These are phyloP conservation scores for Lepidurus apus DNA, from an alignment of 1,140 invertebrate genomes.

Conservation along the genomic window DNA sequence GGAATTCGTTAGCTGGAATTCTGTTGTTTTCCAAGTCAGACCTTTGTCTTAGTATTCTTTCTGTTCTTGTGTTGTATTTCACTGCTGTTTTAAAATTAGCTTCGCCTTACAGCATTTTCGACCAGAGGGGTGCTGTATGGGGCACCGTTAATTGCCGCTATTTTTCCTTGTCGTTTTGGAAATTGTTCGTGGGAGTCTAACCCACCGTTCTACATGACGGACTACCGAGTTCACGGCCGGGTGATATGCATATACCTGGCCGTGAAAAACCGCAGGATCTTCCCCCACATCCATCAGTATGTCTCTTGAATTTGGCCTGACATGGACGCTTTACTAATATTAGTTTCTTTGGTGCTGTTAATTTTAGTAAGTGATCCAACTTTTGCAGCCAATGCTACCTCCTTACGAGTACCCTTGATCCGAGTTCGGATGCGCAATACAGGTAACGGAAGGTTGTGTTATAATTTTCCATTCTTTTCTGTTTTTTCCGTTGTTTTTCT, in stretches of 20 bases:
- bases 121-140: not conserved
- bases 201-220: not conserved
- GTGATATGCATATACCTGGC: constrained; percentile 15
- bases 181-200: not conserved
- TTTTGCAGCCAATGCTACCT: not conserved
- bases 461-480: not conserved
- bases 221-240: not conserved
- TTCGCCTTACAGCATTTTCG: too few relatives aligned
- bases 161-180: not conserved
- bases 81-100: too few relatives aligned
- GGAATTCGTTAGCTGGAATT: too few relatives aligned
- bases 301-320: not conserved
- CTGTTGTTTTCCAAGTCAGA: too few relatives aligned
- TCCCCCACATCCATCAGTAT: constrained; percentile 5
- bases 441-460: not conserved
- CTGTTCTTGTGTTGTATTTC: too few relatives aligned
- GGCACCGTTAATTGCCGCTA: not conserved
- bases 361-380: not conserved
- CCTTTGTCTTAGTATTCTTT: too few relatives aligned
- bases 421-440: not conserved
- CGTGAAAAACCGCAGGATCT: not conserved
- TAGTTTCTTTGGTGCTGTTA: not conserved
- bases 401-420: not conserved
- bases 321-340: not conserved
- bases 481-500: not conserved